Percentiles rank a stretch among this genome's conserved stretches.
Evolutionary conservation across 2,888 invertebrate species (phyloP).

Genomic region (Pogonocherus hispidulus): DNA sequence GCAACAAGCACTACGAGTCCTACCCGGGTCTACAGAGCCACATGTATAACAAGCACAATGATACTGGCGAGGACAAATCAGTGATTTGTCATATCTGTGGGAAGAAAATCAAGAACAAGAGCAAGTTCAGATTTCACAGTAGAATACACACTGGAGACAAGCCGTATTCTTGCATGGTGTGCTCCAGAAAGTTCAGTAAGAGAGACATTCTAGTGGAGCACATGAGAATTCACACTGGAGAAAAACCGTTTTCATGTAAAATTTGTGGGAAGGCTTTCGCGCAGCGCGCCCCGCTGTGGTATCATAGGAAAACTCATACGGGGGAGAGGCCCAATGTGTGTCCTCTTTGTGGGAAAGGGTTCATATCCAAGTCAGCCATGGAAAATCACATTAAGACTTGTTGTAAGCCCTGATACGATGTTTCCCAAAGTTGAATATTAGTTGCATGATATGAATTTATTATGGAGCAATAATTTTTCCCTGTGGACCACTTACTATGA

Average conservation of each 20-base stretch:
- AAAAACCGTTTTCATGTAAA: conserved; percentile 65
- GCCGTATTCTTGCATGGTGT: conserved; percentile 49
- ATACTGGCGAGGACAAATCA: conserved; percentile 68
- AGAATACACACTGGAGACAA: conserved; percentile 58
- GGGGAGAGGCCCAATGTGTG: conserved; percentile 71
- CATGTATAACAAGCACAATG: conserved; percentile 60
- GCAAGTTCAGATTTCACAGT: conserved; percentile 53
- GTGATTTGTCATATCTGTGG: conserved; percentile 58
- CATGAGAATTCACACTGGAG: conserved; percentile 57
- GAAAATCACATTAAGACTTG: conserved; percentile 23
- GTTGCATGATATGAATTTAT: too few relatives aligned
- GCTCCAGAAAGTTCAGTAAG: conserved; percentile 61
- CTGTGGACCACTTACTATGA: too few relatives aligned
- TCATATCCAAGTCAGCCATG: conserved; percentile 53
- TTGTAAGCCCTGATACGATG: background rate
- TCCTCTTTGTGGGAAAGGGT: conserved; percentile 72
- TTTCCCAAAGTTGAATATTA: too few relatives aligned
- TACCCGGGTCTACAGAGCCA: conserved; percentile 65
- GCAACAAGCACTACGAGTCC: conserved; percentile 66
- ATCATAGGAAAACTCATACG: conserved; percentile 71
- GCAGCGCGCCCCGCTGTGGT: conserved; percentile 69
- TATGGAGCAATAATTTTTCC: too few relatives aligned
- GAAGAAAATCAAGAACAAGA: conserved; percentile 58
- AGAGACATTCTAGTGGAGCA: conserved; percentile 67
- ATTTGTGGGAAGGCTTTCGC: conserved; percentile 57